phyloP scores from a whole-genome alignment of 2,888 invertebrate species.

The Drosophila meridiana region DNA sequence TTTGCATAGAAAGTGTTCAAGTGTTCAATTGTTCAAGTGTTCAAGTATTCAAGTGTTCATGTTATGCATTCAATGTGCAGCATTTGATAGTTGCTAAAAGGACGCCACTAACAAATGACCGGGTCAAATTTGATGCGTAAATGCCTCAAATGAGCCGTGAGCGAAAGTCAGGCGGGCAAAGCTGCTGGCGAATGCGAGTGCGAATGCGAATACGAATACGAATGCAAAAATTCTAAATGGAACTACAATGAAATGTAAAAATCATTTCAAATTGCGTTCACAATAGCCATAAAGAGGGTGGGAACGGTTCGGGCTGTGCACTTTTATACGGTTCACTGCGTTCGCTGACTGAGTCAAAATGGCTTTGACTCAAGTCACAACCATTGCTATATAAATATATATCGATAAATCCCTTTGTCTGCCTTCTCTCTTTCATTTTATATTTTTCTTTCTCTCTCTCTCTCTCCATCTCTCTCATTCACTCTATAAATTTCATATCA shows the following conservation, averaged over 20 bases:
- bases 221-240: slow-evolving; percentile 53
- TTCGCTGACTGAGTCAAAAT: neutral
- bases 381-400: neutral
- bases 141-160: slow-evolving; percentile 21
- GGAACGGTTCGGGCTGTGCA: neutral
- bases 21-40: neutral
- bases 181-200: slow-evolving; percentile 20
- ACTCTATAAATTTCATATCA: neutral
- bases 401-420: neutral
- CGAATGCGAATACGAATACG: slow-evolving; percentile 30
- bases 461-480: neutral
- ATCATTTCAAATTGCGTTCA: slow-evolving; percentile 58
- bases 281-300: slow-evolving; percentile 40
- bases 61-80: slow-evolving; percentile 2
- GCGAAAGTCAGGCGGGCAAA: slow-evolving; percentile 6
- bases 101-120: slow-evolving; percentile 17
- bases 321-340: slow-evolving; percentile 8
- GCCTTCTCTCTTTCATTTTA: neutral
- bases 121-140: slow-evolving; percentile 13
- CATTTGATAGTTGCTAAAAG: slow-evolving; percentile 15
- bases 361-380: neutral
- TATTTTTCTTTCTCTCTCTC: neutral
- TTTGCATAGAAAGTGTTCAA: slow-evolving; percentile 8
- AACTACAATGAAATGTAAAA: slow-evolving; percentile 70
- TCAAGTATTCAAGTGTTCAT: neutral